Evolutionary conservation across 2,797 vertebrate species (phyloP).

Genomic region (Microcaecilia unicolor): DNA sequence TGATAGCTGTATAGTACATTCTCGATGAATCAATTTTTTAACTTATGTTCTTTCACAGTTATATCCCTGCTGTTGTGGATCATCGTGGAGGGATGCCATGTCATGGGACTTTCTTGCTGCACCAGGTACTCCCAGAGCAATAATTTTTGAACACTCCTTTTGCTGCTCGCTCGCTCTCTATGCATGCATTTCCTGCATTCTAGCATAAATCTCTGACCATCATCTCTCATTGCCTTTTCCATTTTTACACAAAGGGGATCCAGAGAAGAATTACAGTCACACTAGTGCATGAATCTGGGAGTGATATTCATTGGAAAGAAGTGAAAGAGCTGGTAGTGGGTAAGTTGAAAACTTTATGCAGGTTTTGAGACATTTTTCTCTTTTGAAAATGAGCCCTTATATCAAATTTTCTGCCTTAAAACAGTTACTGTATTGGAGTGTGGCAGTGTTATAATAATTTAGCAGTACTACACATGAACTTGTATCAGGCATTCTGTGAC

Average conservation of each 20-base stretch:
- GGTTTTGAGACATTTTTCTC: too few species aligned
- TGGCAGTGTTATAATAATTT: too few species aligned
- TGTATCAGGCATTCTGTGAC: too few species aligned
- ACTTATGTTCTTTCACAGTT: slow-evolving; percentile 74
- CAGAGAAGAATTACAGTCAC: slow-evolving; percentile 90
- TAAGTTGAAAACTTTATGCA: too few species aligned
- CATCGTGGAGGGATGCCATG: slow-evolving; percentile 93
- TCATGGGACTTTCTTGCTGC: slow-evolving; percentile 88
- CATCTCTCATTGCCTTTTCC: neutral
- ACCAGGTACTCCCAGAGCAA: slow-evolving; percentile 67
- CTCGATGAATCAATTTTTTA: too few species aligned
- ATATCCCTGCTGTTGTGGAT: slow-evolving; percentile 89
- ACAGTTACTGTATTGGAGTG: too few species aligned
- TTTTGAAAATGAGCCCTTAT: too few species aligned
- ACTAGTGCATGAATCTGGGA: slow-evolving; percentile 84
- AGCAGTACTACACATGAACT: too few species aligned
- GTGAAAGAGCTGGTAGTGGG: slow-evolving; percentile 93
- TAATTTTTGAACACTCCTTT: fast-evolving
- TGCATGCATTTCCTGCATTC: fast-evolving
- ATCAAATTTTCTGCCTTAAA: too few species aligned
- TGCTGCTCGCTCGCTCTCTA: fast-evolving
- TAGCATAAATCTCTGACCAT: neutral
- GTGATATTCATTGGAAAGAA: slow-evolving; percentile 86
- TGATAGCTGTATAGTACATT: too few species aligned
- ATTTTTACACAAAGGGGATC: slow-evolving; percentile 68